A percentile compares a stretch with the other conserved stretches of the same genome.
phyloP scores from a whole-genome alignment of 1,140 invertebrate species.

The Drosophila tropicalis region DNA sequence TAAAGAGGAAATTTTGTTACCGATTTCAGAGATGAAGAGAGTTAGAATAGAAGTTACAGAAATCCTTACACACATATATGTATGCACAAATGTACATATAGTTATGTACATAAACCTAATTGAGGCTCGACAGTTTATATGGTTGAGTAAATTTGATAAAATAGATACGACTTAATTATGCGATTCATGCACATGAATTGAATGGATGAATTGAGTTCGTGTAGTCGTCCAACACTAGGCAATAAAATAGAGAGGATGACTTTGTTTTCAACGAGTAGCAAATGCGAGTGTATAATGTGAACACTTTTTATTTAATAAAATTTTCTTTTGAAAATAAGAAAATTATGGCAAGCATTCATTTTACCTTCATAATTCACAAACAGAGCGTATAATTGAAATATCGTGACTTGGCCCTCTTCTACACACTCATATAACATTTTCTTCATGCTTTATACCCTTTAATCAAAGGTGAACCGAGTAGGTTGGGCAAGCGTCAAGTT shows the following conservation, averaged over 20 bases:
- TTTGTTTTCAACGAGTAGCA: neutral
- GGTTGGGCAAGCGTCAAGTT: too few species aligned
- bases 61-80: neutral
- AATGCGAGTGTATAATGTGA: slow-evolving; percentile 8
- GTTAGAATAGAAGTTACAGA: slow-evolving; percentile 14
- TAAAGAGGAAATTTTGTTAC: slow-evolving; percentile 62
- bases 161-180: slow-evolving; percentile 48
- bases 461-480: too few species aligned
- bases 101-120: slow-evolving; percentile 34
- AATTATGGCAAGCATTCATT: slow-evolving; percentile 22
- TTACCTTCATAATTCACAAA: slow-evolving; percentile 58
- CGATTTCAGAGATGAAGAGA: slow-evolving; percentile 28
- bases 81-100: neutral
- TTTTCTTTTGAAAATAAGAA: slow-evolving; percentile 11
- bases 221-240: neutral
- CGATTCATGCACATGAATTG: slow-evolving; percentile 32
- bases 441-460: neutral
- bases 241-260: slow-evolving; percentile 8
- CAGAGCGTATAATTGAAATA: slow-evolving; percentile 70
- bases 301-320: slow-evolving; percentile 21
- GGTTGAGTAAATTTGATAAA: slow-evolving; percentile 48
- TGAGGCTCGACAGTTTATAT: slow-evolving; percentile 54
- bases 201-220: neutral
- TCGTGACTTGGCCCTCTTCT: slow-evolving; percentile 63
- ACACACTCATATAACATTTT: slow-evolving; percentile 49